These are phyloP conservation scores for Potorous gilbertii DNA, from an alignment of 2,797 vertebrate species.

Conservation along the genomic window DNA sequence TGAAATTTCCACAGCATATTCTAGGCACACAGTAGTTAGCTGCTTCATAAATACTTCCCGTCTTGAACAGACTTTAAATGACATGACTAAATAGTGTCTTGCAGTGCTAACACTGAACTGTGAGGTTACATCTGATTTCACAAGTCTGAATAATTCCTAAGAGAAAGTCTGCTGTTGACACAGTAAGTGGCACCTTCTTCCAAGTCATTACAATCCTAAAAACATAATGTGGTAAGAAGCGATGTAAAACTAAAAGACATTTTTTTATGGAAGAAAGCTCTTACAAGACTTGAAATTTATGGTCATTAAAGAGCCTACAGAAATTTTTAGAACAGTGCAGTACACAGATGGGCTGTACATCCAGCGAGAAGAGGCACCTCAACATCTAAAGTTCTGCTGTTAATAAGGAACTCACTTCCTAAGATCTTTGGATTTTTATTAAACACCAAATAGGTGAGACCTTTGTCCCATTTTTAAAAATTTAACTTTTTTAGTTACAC, in stretches of 20 bases:
- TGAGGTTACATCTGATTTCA: conserved; percentile 22
- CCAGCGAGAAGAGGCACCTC: conserved; percentile 5
- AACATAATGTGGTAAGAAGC: not conserved
- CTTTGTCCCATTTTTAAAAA: conserved; percentile 4
- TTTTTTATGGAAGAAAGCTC: conserved; percentile 51
- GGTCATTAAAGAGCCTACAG: conserved; percentile 28
- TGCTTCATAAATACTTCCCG: conserved; percentile 43
- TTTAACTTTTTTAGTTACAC: not conserved
- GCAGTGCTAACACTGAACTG: not conserved
- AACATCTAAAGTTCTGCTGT: not conserved
- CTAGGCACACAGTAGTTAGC: not conserved
- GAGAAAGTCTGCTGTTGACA: conserved; percentile 42
- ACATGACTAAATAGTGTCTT: conserved; percentile 34
- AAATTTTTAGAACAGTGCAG: not conserved
- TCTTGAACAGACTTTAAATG: conserved; percentile 47
- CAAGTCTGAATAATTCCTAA: conserved; percentile 25
- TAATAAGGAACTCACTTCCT: conserved; percentile 20
- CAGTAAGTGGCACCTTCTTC: not conserved
- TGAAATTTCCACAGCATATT: not conserved
- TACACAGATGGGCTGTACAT: not conserved
- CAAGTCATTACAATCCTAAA: not conserved
- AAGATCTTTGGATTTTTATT: conserved; percentile 35
- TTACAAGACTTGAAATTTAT: conserved; percentile 29
- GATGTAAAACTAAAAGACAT: conserved; percentile 44
- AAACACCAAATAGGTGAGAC: conserved; percentile 8